These are phyloP conservation scores for Ylistrum balloti DNA, from an alignment of 1,140 invertebrate genomes.

Conservation along the genomic window DNA sequence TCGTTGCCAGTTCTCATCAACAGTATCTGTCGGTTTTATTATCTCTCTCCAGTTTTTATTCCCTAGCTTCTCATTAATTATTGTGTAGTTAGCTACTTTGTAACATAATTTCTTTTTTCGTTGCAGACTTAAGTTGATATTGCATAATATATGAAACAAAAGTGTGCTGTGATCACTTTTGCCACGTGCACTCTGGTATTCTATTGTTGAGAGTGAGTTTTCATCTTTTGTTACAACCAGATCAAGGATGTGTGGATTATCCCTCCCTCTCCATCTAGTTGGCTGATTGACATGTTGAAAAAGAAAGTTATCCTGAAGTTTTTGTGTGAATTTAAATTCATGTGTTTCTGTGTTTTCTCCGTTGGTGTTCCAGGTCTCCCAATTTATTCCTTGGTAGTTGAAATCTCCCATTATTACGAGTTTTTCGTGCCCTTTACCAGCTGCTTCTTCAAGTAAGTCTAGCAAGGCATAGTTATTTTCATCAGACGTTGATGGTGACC, in stretches of 20 bases:
- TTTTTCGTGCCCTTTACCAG: background rate
- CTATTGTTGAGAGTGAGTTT: background rate
- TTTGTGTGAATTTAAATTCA: background rate
- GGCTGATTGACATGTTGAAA: constrained; percentile 10
- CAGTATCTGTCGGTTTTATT: background rate
- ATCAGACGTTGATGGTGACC: too few relatives aligned
- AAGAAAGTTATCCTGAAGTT: too few relatives aligned
- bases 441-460: too few relatives aligned
- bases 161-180: constrained; percentile 49
- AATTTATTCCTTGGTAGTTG: background rate
- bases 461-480: too few relatives aligned
- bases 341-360: background rate
- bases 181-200: constrained; percentile 48
- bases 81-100: background rate
- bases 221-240: too few relatives aligned
- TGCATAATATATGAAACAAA: background rate
- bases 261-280: constrained; percentile 45
- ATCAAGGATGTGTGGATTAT: constrained; percentile 43
- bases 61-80: background rate
- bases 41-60: background rate
- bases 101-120: background rate
- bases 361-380: background rate
- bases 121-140: background rate
- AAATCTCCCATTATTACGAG: background rate
- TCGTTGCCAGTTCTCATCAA: background rate